Conservation (phyloP, 1,140 invertebrate genomes). For the Armadillidium nasatum region DNA sequence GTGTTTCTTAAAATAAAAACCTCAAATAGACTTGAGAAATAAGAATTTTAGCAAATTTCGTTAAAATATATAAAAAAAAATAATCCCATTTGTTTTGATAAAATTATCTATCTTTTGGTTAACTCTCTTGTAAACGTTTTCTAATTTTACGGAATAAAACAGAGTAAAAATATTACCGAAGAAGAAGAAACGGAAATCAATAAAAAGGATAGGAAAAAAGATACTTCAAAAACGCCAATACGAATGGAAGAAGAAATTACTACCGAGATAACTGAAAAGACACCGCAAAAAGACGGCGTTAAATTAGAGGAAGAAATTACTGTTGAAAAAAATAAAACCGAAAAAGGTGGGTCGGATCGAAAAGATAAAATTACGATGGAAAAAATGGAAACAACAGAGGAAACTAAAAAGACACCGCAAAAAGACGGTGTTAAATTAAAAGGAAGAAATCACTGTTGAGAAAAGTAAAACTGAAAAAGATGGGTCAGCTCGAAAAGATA, state of each 20-base stretch:
- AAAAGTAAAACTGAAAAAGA: not conserved
- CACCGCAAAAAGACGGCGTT: not conserved
- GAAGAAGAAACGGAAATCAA: conserved; percentile 39
- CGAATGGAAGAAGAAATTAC: conserved; percentile 33
- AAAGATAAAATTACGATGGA: not conserved
- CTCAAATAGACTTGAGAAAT: too few species aligned
- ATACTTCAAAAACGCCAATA: conserved; percentile 33
- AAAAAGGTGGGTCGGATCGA: not conserved
- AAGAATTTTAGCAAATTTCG: too few species aligned
- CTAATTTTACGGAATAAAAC: not conserved
- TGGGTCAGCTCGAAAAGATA: not conserved
- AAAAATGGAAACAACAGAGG: not conserved
- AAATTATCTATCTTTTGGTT: too few species aligned
- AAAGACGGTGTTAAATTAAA: not conserved
- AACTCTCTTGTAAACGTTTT: too few species aligned
- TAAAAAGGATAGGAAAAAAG: conserved; percentile 48
- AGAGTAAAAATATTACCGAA: not conserved
- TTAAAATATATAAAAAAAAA: too few species aligned
- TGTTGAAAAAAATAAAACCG: not conserved
- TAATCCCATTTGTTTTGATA: too few species aligned
- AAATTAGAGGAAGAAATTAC: conserved; percentile 7
- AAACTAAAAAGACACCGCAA: conserved; percentile 1
- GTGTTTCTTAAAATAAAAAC: too few species aligned
- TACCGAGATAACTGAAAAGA: conserved; percentile 22
- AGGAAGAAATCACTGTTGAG: conserved; percentile 6